Percentiles rank a stretch among this genome's conserved stretches.
Evolutionary conservation across 2,797 vertebrate genomes (phyloP).

Genomic region (Coregonus suidteri): DNA sequence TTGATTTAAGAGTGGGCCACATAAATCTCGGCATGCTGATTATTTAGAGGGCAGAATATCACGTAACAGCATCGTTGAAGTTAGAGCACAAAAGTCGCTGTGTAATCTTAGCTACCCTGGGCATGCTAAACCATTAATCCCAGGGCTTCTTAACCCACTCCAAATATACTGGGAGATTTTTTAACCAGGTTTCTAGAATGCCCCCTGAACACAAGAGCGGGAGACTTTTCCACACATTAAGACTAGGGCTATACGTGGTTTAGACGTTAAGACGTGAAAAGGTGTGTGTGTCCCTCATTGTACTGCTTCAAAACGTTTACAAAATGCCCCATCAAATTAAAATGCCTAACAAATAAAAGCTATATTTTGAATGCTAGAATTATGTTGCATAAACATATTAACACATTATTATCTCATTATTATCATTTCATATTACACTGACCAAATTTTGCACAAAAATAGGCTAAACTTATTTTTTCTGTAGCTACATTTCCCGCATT

Average conservation of each 20-base stretch:
- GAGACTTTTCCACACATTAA: not conserved
- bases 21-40: slow-evolving; percentile 68
- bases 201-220: not conserved
- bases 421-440: not conserved
- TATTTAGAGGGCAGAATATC: slow-evolving; percentile 73
- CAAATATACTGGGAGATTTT: slow-evolving; percentile 51
- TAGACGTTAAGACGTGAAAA: not conserved
- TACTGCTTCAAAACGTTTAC: not conserved
- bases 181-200: not conserved
- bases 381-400: not conserved
- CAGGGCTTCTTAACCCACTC: slow-evolving; percentile 56
- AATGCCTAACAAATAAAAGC: not conserved
- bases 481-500: not conserved
- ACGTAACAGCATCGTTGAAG: slow-evolving; percentile 81
- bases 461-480: not conserved
- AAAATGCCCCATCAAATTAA: not conserved
- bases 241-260: not conserved
- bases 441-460: not conserved
- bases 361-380: not conserved
- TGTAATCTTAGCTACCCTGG: slow-evolving; percentile 82
- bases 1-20: slow-evolving; percentile 39
- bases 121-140: slow-evolving; percentile 86
- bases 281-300: not conserved
- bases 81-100: slow-evolving; percentile 91
- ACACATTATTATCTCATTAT: not conserved